Conservation (phyloP, 2,888 invertebrate species). For the Philereme vetulata region DNA sequence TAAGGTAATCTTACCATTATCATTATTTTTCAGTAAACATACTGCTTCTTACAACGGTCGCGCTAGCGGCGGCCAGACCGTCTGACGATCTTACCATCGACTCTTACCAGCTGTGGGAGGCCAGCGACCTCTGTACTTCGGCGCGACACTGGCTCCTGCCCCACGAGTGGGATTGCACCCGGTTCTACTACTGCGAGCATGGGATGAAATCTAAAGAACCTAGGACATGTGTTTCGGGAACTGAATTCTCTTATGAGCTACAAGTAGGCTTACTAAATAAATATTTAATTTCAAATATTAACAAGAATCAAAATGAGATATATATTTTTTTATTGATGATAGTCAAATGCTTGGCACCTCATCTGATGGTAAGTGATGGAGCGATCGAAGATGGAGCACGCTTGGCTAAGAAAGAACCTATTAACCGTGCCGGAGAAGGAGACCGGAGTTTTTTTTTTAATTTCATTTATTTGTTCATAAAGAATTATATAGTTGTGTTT, state of each 20-base stretch:
- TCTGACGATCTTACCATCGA: neutral
- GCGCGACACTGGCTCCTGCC: conserved; percentile 70
- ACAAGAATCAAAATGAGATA: too few species aligned
- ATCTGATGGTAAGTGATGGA: too few species aligned
- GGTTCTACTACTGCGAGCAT: conserved; percentile 71
- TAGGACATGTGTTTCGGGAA: conserved; percentile 55
- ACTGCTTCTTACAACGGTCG: conserved; percentile 60
- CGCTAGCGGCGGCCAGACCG: conserved; percentile 1
- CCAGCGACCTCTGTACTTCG: conserved; percentile 51
- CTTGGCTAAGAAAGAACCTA: too few species aligned
- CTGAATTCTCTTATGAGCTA: conserved; percentile 52
- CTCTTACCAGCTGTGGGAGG: conserved; percentile 7
- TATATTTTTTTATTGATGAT: too few species aligned
- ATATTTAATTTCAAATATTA: too few species aligned
- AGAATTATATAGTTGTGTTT: too few species aligned
- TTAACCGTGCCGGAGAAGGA: too few species aligned
- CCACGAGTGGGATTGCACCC: conserved; percentile 67
- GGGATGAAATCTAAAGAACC: conserved; percentile 51
- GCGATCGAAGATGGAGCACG: too few species aligned
- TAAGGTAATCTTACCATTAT: too few species aligned
- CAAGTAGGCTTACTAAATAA: conserved; percentile 49
- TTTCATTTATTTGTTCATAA: too few species aligned
- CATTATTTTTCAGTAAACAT: conserved; percentile 24
- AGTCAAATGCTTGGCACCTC: too few species aligned
- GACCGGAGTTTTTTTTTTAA: too few species aligned